Evolutionary conservation across 2,797 vertebrate species (phyloP), one percentile per base, ranked within the genome.

Genomic region (Lutjanus campechanus): DNA sequence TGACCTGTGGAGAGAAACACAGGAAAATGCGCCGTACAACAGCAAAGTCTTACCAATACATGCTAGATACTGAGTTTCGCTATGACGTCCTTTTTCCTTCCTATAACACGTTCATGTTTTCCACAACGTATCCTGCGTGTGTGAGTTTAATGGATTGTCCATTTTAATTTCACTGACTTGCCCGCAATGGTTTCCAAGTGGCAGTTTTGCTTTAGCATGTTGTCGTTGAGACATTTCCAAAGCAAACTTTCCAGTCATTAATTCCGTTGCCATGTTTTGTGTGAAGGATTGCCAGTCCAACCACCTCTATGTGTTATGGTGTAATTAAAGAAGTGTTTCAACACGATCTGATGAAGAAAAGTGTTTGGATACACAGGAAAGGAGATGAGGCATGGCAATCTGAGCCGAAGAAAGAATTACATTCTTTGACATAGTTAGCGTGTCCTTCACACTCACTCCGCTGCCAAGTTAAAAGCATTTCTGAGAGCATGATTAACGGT

Each of bases 181-280:
- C 85, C 83, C 56, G 78, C 72, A 29, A 41, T 22, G 71, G 62
- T 92, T 94, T 93, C 89, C 87, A 91, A 88, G 85, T 77, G 76
- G 82, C 85, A 84, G 81, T 80, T 94, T 90, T 83, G 82, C 88
- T 87, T 75, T 67, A 82, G 88, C 82, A 58, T 85, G 87, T 91
- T 92, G 86, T 77, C 64, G 55, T 89, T 93, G 93, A 93, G 81
- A 60, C 62, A 41, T 88, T 89, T 95, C 93, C 94, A 94, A 96
- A 92, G 87, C 84, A 93, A 92, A 93, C 90, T 89, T 94, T 93
- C 88, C 93, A 88, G 78, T 88, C 84, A 85, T 89, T 79, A 81
- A 87, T 90, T 88, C 90, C 19, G 36, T 84, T 66, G 79, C 89
- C 79, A 51, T 81, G 81, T 89, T 86, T 62, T 76, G 86, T 75